A percentile compares a stretch with the other conserved stretches of the same genome.
Conservation (phyloP, 2,888 invertebrate genomes). For the Dicycla oo region DNA sequence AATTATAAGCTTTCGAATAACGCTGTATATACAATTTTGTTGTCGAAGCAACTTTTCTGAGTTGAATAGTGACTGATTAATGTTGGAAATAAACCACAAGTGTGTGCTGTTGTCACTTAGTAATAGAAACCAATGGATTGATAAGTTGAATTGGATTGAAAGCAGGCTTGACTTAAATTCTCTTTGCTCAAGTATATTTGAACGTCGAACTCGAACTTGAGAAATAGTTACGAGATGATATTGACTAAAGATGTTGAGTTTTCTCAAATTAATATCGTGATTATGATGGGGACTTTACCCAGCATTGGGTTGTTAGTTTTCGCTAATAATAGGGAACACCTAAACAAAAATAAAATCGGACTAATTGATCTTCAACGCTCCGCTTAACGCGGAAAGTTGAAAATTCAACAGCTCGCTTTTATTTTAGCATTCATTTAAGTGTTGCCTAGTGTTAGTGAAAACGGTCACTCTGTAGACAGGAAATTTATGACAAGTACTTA, state of each 20-base stretch:
- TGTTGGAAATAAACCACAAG: conserved; percentile 20
- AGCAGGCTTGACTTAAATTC: conserved; percentile 25
- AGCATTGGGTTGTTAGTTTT: neutral
- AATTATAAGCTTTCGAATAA: conserved; percentile 37
- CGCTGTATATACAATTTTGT: conserved; percentile 16
- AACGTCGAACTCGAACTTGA: conserved; percentile 21
- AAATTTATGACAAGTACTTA: too few species aligned
- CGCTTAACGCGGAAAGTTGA: neutral
- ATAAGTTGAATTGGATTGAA: conserved; percentile 12
- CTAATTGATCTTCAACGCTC: neutral
- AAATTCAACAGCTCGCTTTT: neutral
- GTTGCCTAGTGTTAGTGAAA: too few species aligned
- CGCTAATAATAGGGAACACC: too few species aligned
- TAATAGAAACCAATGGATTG: neutral
- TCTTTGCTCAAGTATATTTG: conserved; percentile 39
- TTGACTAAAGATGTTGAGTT: conserved; percentile 1
- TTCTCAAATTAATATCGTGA: neutral
- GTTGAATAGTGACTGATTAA: conserved; percentile 36
- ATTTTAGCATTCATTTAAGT: too few species aligned
- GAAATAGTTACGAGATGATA: neutral
- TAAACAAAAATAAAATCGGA: too few species aligned
- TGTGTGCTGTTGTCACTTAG: conserved; percentile 5
- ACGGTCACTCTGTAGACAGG: too few species aligned
- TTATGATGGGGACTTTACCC: neutral
- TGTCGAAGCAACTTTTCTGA: conserved; percentile 30